Evolutionary conservation across 2,888 invertebrate genomes (phyloP).

Genomic region (Hyppa rectilinea): DNA sequence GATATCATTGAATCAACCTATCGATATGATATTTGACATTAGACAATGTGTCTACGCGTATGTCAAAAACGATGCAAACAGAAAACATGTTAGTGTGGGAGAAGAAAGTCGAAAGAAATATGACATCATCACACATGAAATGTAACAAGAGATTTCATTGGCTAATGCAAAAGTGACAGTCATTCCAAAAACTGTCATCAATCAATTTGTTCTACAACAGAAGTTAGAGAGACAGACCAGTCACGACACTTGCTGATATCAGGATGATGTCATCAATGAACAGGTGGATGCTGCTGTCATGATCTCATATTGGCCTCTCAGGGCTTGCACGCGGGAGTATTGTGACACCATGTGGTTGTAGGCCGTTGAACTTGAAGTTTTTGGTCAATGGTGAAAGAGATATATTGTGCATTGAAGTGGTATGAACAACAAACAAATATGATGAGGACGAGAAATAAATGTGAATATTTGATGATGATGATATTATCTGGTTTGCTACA

Average conservation of each 20-base stretch:
- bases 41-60: background rate
- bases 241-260: slow-evolving; percentile 30
- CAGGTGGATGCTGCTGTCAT: slow-evolving; percentile 52
- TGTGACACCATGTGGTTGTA: background rate
- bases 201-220: background rate
- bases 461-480: background rate
- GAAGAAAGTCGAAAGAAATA: background rate
- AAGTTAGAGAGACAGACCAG: background rate
- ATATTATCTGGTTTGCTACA: background rate
- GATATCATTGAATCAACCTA: background rate
- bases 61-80: background rate
- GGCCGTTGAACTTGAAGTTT: slow-evolving; percentile 27
- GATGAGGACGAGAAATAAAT: background rate
- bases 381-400: background rate
- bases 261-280: slow-evolving; percentile 43
- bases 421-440: background rate
- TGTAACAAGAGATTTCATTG: background rate
- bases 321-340: slow-evolving; percentile 30
- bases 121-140: background rate
- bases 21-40: background rate
- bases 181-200: background rate
- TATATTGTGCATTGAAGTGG: background rate
- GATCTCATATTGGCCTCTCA: slow-evolving; percentile 40
- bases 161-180: slow-evolving; percentile 4
- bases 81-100: background rate